phyloP scores from a whole-genome alignment of 1,140 invertebrate genomes.

The Agrilus planipennis region DNA sequence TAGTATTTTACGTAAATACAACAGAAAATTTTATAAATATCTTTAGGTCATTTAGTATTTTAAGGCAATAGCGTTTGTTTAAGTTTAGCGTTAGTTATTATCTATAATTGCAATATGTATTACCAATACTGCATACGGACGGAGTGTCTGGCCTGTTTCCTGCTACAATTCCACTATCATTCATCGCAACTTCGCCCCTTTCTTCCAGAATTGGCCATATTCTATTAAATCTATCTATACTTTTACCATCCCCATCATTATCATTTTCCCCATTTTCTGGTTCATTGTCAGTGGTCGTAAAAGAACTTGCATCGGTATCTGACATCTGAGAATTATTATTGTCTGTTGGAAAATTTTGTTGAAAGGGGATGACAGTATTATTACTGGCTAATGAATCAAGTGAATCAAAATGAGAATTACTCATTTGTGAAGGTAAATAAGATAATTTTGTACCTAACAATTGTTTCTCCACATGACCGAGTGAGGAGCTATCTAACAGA shows the following conservation, averaged over 20 bases:
- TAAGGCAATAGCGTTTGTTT: too few relatives aligned
- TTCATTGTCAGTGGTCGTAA: slow-evolving; percentile 4
- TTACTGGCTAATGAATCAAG: slow-evolving; percentile 2
- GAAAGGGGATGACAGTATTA: slow-evolving; percentile 1
- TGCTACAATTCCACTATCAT: slow-evolving; percentile 12
- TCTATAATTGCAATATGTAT: too few relatives aligned
- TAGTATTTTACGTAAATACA: too few relatives aligned
- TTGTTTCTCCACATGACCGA: slow-evolving; percentile 41
- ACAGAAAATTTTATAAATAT: too few relatives aligned
- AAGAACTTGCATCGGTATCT: not conserved
- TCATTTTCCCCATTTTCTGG: not conserved
- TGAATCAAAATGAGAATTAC: slow-evolving; percentile 3
- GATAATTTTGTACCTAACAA: slow-evolving; percentile 32
- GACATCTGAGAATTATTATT: slow-evolving; percentile 2
- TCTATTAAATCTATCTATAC: slow-evolving; percentile 1
- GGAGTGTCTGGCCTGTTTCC: slow-evolving; percentile 3
- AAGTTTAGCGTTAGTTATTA: too few relatives aligned
- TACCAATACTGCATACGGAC: slow-evolving; percentile 10
- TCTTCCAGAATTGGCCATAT: slow-evolving; percentile 1
- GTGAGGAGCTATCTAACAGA: slow-evolving; percentile 40
- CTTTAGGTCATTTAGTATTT: too few relatives aligned
- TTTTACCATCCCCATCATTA: slow-evolving; percentile 4
- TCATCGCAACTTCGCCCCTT: slow-evolving; percentile 8
- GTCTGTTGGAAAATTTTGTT: slow-evolving; percentile 4
- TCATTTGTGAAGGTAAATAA: not conserved